Conservation (phyloP, 2,797 vertebrate genomes). For the Crax fasciolata region DNA sequence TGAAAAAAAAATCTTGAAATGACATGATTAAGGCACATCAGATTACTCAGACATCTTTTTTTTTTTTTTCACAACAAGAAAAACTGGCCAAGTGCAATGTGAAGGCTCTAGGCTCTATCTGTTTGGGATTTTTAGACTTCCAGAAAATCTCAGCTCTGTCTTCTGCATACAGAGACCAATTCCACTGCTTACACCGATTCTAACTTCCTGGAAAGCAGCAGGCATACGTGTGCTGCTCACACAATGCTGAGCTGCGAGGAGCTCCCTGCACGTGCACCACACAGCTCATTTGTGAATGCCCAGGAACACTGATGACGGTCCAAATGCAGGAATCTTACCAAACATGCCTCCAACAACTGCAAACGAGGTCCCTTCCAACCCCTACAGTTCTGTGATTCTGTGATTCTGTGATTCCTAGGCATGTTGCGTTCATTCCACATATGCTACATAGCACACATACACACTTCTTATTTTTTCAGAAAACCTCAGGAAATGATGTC, state of each 20-base stretch:
- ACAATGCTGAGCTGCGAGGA: neutral
- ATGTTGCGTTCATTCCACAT: accelerated
- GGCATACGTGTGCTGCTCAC: neutral
- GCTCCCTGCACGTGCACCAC: neutral
- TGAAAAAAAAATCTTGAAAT: neutral
- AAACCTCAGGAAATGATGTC: neutral
- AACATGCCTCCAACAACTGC: neutral
- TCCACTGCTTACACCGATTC: neutral
- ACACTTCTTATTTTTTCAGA: neutral
- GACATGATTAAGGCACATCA: neutral
- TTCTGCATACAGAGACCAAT: neutral
- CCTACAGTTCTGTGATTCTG: too few species aligned
- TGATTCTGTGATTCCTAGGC: neutral
- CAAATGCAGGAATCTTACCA: neutral
- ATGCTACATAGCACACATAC: neutral
- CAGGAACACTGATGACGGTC: neutral
- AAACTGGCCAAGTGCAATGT: neutral
- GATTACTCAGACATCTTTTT: neutral
- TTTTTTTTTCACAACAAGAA: neutral
- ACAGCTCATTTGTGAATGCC: neutral
- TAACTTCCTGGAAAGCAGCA: neutral
- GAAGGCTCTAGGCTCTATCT: neutral
- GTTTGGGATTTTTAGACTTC: neutral
- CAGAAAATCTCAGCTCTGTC: neutral
- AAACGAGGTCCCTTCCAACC: neutral